Evolutionary conservation across 2,797 vertebrate species (phyloP), one percentile per base, ranked within the genome.

Genomic region (Kryptopterus vitreolus): DNA sequence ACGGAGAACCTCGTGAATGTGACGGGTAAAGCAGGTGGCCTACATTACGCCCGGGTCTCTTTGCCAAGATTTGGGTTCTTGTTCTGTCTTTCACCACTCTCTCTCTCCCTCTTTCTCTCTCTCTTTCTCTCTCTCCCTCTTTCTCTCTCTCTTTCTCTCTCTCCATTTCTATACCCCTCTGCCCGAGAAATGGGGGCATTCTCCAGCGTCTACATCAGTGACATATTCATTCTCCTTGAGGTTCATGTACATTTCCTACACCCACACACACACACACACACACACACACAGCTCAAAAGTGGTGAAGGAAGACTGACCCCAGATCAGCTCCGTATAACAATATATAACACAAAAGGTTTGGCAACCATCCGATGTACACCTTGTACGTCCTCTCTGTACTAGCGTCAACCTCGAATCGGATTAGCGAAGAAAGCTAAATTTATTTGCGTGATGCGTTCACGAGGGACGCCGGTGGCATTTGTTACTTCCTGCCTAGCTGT

Each of bases 1-100:
- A 53, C 11, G 31, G 20, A 20, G 35, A 52, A 48, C 13, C 58
- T 55, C 22, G 43, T 53, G 52, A 77, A 68, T 57, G 63, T 65
- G 55, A 76, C 53, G 73, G 53, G 29, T 43, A 35, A 69, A 50
- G 70, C 63, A 31, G 53, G 50, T 77, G 57, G 24, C 74, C 74
- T 77, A 71, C 46, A 76, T 70, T 63, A 16, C 58, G 62, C 26
- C 4, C 29, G 9, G 9, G 13, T 33, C 26, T 68, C 24, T 55
- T 52, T 43, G 38, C 52, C 65, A 65, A 20, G 22, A 53, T 13
- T 65, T 65, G 62, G 38, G 29, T 48, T 74, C 59, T n/a, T 53
- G 22, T 38, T 15, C 33, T 57, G 16, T 58, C 10, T 59, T 43
- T 43, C 8, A 43, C 38, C 48, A 15, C 52, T 53, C 3, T 53